phyloP scores from a whole-genome alignment of 2,888 invertebrate genomes.

The Limenitis camilla region DNA sequence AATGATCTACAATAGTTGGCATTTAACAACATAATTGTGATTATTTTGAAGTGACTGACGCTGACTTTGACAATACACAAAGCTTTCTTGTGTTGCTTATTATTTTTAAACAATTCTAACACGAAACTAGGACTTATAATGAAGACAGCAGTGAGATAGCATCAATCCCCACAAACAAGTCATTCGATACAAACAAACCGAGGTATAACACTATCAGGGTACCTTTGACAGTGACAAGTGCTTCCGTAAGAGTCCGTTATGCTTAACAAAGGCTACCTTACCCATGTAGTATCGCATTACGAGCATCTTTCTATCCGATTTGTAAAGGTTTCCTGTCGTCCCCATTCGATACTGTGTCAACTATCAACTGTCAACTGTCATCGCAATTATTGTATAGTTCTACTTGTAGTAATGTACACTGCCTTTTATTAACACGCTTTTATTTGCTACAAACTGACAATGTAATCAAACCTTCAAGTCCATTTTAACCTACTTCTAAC shows the following conservation, averaged over 20 bases:
- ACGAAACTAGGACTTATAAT: too few species aligned
- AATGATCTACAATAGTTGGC: too few species aligned
- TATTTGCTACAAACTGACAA: background rate
- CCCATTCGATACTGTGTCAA: conserved; percentile 44
- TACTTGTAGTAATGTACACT: background rate
- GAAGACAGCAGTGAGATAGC: background rate
- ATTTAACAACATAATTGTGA: too few species aligned
- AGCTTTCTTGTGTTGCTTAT: too few species aligned
- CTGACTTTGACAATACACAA: too few species aligned
- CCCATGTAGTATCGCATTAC: conserved; percentile 49
- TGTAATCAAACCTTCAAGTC: background rate
- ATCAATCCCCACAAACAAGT: conserved; percentile 2
- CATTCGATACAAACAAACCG: conserved; percentile 5
- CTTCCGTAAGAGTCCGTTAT: conserved; percentile 64
- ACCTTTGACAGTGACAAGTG: conserved; percentile 60
- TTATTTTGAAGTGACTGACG: too few species aligned
- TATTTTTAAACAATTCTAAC: too few species aligned
- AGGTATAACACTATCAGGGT: conserved; percentile 6
- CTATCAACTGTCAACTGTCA: conserved; percentile 42
- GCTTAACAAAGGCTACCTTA: conserved; percentile 58
- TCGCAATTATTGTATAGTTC: conserved; percentile 31
- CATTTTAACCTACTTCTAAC: too few species aligned
- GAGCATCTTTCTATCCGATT: conserved; percentile 52
- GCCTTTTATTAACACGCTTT: background rate
- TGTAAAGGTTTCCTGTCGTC: conserved; percentile 61